phyloP scores from a whole-genome alignment of 92 coral and sea anemone genomes.

The Epizoanthus scotinus region DNA sequence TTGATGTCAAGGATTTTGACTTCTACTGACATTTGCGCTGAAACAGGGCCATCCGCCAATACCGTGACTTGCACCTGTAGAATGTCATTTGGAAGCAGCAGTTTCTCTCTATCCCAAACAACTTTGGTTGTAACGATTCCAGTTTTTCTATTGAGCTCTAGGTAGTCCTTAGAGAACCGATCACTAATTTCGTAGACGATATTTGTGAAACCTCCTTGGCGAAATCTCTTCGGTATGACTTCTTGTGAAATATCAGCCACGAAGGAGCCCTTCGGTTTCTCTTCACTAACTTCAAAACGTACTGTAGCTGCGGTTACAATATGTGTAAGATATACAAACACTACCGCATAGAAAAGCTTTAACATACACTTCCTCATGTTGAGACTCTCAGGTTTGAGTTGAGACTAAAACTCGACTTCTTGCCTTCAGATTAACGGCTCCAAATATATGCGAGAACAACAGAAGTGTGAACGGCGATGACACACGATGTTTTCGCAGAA shows the following conservation, averaged over 20 bases:
- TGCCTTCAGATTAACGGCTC: constrained; percentile 11
- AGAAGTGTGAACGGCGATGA: constrained; percentile 1
- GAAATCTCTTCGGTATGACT: constrained; percentile 36
- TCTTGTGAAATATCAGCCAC: constrained; percentile 76
- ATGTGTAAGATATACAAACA: constrained; percentile 11
- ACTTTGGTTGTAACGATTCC: constrained; percentile 66
- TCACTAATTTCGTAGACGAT: constrained; percentile 62
- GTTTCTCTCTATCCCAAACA: constrained; percentile 66
- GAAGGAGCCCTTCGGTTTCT: constrained; percentile 56
- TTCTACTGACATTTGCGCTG: constrained; percentile 57
- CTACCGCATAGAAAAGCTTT: background rate
- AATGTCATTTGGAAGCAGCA: constrained; percentile 53
- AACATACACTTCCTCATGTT: constrained; percentile 23
- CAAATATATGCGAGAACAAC: constrained; percentile 22
- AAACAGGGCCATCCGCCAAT: constrained; percentile 40
- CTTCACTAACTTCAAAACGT: constrained; percentile 67
- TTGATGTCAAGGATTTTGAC: constrained; percentile 71
- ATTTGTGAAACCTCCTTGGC: constrained; percentile 43
- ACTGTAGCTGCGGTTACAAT: background rate
- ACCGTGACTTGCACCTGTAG: constrained; percentile 65
- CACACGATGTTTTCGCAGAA: constrained; percentile 10
- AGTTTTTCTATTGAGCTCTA: constrained; percentile 49
- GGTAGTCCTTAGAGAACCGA: constrained; percentile 41
- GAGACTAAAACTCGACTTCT: background rate
- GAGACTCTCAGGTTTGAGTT: constrained; percentile 1